Evolutionary conservation across 2,797 vertebrate species (phyloP), one percentile per base, ranked within the genome.

Genomic region (Loris lydekkerianus): DNA sequence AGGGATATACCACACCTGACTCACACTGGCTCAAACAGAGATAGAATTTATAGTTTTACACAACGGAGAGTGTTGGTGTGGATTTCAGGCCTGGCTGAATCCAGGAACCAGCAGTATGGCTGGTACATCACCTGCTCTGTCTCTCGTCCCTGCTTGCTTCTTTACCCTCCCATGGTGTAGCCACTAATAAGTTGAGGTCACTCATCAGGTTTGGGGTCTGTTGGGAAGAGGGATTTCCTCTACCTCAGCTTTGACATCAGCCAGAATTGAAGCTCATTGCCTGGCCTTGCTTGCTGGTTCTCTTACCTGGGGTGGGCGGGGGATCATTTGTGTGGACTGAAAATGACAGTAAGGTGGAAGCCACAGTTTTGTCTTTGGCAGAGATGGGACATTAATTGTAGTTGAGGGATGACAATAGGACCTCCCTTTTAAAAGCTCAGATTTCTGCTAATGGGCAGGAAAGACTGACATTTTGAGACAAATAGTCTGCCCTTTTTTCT

Each of bases 1-100:
- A 72, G 60, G 61, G 8, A 49, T 49, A 72, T 70, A 81, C 40
- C 40, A 93, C 92, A 93, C 29, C 18, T 40, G 31, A 80, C 34
- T 92, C 20, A 70, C 37, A 31, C 60, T n/a, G 63, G 31, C 21
- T 53, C 11, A 37, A 31, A 72, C 7, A 86, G 6, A 53, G 4
- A 49, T 67, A 70, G 43, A 69, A 46, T 91, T 73, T 43, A 4
- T 29, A 73, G 46, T 6, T 84, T 83, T 27, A 21, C 10, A n/a
- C 4, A 58, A 10, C 27, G 78, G 60, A 27, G 37, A 80, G 18
- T 53, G 21, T 49, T 63, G 14, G 43, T 11, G 10, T 86, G 53
- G 43, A 56, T 10, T 93, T 94, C 31, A 34, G 56, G 56, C 43
- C 21, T 85, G 89, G 40, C 49, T 88, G 58, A 75, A 77, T 89